Evolutionary conservation across 1,140 invertebrate species (phyloP).

Genomic region (Panagrolaimus sp.): DNA sequence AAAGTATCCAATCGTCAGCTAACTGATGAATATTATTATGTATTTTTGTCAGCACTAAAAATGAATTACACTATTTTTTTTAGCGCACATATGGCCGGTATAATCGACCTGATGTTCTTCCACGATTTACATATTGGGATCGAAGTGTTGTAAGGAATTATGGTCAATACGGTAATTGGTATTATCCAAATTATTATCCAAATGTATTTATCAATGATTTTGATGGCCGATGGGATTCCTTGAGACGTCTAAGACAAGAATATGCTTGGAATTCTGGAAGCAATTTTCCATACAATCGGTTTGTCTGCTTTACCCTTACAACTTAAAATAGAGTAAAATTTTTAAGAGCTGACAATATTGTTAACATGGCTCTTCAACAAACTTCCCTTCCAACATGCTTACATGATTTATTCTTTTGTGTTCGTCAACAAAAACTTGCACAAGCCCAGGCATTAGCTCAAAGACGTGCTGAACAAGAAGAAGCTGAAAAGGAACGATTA

Average conservation of each 20-base stretch:
- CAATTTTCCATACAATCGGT: slow-evolving; percentile 13
- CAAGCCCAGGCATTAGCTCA: too few relatives aligned
- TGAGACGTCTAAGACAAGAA: slow-evolving; percentile 11
- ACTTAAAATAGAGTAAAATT: neutral
- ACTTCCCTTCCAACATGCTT: slow-evolving; percentile 17
- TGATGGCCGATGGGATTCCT: slow-evolving; percentile 9
- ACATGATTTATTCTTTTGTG: slow-evolving; percentile 22
- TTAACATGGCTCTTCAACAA: slow-evolving; percentile 20
- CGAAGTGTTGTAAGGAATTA: slow-evolving; percentile 5
- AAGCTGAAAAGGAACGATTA: too few relatives aligned
- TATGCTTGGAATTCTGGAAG: slow-evolving; percentile 11
- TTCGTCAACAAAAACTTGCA: neutral
- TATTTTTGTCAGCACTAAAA: neutral
- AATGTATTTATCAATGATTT: slow-evolving; percentile 15
- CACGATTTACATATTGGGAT: slow-evolving; percentile 9
- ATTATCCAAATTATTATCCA: slow-evolving; percentile 22
- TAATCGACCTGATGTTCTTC: slow-evolving; percentile 8
- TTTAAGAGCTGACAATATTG: slow-evolving; percentile 22
- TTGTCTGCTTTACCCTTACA: neutral
- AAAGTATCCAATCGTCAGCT: slow-evolving; percentile 3
- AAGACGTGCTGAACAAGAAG: too few relatives aligned
- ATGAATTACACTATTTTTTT: neutral
- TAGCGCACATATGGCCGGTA: slow-evolving; percentile 1
- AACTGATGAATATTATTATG: neutral
- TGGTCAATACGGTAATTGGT: slow-evolving; percentile 19